phyloP scores from a whole-genome alignment of 2,888 invertebrate genomes.

The Tortrix viridana region DNA sequence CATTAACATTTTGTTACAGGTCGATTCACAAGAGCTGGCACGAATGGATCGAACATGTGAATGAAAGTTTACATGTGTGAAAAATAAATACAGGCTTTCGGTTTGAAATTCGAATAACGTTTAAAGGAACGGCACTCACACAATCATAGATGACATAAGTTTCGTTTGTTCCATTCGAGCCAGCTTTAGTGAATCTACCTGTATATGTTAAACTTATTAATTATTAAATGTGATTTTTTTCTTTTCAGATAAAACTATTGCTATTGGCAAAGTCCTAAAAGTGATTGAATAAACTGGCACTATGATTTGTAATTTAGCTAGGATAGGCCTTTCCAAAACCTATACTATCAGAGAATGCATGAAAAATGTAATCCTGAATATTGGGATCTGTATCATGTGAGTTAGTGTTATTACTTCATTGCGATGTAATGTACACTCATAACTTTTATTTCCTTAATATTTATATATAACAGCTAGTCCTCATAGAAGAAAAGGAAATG shows the following conservation, averaged over 20 bases:
- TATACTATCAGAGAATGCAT: slow-evolving; percentile 77
- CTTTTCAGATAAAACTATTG: slow-evolving; percentile 88
- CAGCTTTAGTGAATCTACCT: no score
- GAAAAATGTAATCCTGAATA: slow-evolving; percentile 72
- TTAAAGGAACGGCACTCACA: no score
- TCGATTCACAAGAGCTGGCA: no score
- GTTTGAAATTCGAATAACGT: no score
- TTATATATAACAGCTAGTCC: slow-evolving; percentile 73
- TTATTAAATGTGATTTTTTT: slow-evolving; percentile 41
- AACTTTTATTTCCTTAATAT: slow-evolving; percentile 57
- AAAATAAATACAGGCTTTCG: no score
- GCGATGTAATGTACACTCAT: slow-evolving; percentile 55
- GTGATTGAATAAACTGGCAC: slow-evolving; percentile 92
- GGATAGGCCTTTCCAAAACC: slow-evolving; percentile 81
- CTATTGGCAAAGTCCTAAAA: slow-evolving; percentile 99
- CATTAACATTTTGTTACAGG: no score
- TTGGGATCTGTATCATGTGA: slow-evolving; percentile 70
- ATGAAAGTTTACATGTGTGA: no score
- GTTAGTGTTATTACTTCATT: slow-evolving; percentile 70
- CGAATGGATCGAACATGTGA: no score
- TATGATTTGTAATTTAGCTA: slow-evolving; percentile 80
- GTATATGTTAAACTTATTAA: no score
- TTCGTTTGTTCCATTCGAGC: no score
- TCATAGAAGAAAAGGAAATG: slow-evolving; percentile 50
- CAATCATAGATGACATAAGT: no score